Evolutionary conservation across 1,140 invertebrate species (phyloP), one percentile per base, ranked within the genome.

Genomic region (Drosophila pachea): DNA sequence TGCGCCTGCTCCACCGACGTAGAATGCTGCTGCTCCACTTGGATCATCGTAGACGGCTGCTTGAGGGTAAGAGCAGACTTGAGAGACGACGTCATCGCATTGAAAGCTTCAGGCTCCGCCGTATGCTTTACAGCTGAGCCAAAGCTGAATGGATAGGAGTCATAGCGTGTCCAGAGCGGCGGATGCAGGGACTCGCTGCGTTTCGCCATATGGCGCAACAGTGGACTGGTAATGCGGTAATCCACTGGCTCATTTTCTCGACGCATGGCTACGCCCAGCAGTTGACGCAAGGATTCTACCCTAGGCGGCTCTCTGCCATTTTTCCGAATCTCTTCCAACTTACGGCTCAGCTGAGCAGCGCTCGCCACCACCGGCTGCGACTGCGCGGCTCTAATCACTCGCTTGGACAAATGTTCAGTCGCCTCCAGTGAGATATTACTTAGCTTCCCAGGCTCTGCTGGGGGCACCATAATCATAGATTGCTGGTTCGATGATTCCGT

Each of bases 121-220:
- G 22, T 22, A 22, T 43, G 12, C 12, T 43, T n/a, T 4, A 1
- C 4, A 6, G 5, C 5, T 7, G 1, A 14, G 0, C 7, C 12
- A 4, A 22, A n/a, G 16, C n/a, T 8, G 32, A 38, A 29, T 7
- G 49, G 54, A 53, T 60, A 61, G 4, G 68, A 67, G 22, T 49
- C 35, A 40, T 48, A 50, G 12, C 68, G 73, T 11, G 58, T 68
- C 65, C 65, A 69, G 9, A 65, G 47, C 11, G 45, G 40, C 6
- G 62, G 42, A 43, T 67, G 54, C 12, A 69, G 56, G 11, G 38
- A 40, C 9, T 71, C 56, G 7, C 14, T 0, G 0, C 36, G 42
- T 3, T 55, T 47, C 0, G 7, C 7, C 3, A 0, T 9, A n/a
- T n/a, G 9, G 7, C 4, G 7, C 5, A 71, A 8, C 7, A 12